Conservation (phyloP, 2,888 invertebrate genomes). For the Boloria selene region DNA sequence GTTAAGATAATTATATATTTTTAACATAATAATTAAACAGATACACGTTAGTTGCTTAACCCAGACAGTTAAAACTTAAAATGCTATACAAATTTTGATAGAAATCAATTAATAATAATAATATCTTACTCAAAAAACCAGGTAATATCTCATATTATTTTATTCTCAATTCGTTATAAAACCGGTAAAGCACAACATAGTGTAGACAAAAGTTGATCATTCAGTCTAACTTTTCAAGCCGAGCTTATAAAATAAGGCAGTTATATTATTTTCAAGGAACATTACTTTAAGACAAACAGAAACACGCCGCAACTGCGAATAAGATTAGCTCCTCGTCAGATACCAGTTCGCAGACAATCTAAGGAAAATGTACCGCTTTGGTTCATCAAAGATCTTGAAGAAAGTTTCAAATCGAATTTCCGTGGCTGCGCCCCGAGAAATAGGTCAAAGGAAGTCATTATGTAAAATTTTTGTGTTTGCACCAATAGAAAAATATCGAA, state of each 20-base stretch:
- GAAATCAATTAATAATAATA: no score
- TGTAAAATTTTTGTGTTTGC: slow-evolving; percentile 39
- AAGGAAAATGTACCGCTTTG: slow-evolving; percentile 55
- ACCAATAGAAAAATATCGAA: slow-evolving; percentile 35
- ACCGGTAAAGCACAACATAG: background rate
- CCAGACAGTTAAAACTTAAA: no score
- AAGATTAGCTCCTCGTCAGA: slow-evolving; percentile 38
- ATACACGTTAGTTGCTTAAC: no score
- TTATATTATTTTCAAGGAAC: slow-evolving; percentile 25
- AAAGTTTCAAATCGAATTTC: slow-evolving; percentile 61
- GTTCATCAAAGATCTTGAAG: slow-evolving; percentile 57
- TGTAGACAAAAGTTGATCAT: background rate
- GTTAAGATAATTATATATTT: no score
- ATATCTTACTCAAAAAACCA: no score
- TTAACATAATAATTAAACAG: no score
- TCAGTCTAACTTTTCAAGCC: slow-evolving; percentile 12
- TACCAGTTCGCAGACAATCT: slow-evolving; percentile 46
- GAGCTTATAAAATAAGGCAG: slow-evolving; percentile 18
- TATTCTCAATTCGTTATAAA: no score
- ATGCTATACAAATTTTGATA: no score
- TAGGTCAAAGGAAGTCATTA: slow-evolving; percentile 48
- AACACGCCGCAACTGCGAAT: slow-evolving; percentile 31
- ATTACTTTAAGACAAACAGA: slow-evolving; percentile 26
- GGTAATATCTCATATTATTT: no score
- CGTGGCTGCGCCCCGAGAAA: slow-evolving; percentile 46